Evolutionary conservation across 2,797 vertebrate genomes (phyloP).

Genomic region (Poliocrania exsul): DNA sequence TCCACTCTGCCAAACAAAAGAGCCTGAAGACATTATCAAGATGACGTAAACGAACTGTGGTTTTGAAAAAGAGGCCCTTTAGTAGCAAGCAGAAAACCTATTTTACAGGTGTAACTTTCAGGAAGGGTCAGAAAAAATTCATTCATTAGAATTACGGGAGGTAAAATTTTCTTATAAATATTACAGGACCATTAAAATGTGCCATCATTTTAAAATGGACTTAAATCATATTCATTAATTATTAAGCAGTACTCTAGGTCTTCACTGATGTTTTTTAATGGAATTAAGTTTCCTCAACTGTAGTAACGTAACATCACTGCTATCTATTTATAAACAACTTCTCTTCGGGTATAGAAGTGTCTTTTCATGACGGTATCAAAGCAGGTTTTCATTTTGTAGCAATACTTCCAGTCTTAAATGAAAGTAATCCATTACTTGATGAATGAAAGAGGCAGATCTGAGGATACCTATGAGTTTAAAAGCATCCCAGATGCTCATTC

Average conservation of each 20-base stretch:
- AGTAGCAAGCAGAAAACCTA: constrained; percentile 53
- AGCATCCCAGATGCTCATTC: background rate
- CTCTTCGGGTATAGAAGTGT: constrained; percentile 85
- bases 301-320: constrained; percentile 87
- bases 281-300: constrained; percentile 84
- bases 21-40: constrained; percentile 34
- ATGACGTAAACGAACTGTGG: constrained; percentile 32
- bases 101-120: constrained; percentile 74
- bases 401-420: constrained; percentile 60
- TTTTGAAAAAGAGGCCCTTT: constrained; percentile 31
- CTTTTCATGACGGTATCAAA: constrained; percentile 88
- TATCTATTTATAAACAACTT: constrained; percentile 90
- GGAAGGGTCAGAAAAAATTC: constrained; percentile 74
- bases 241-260: constrained; percentile 82
- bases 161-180: constrained; percentile 80
- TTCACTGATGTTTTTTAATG: constrained; percentile 80
- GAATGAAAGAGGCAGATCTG: constrained; percentile 36
- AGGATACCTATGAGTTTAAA: constrained; percentile 19
- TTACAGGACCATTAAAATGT: constrained; percentile 75
- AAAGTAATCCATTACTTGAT: constrained; percentile 59
- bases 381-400: constrained; percentile 68
- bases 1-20: background rate
- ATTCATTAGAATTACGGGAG: constrained; percentile 81
- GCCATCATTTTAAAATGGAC: constrained; percentile 74
- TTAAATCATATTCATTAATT: constrained; percentile 82